These are phyloP conservation scores for Trachymyrmex septentrionalis DNA, from an alignment of 1,140 invertebrate species.

Conservation along the genomic window DNA sequence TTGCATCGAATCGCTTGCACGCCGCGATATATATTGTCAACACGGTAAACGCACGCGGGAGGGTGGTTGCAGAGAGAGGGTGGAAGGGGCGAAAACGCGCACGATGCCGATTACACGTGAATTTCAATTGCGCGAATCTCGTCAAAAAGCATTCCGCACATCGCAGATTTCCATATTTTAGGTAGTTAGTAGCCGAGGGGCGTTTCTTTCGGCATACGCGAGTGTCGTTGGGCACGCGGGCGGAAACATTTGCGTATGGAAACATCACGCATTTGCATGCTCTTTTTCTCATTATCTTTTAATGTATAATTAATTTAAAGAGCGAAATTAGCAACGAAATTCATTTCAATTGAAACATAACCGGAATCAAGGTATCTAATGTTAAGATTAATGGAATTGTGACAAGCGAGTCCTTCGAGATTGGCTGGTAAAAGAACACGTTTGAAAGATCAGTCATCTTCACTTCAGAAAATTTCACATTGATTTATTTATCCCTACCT, in stretches of 20 bases:
- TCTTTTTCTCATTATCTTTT: neutral
- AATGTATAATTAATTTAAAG: neutral
- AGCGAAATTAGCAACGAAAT: neutral
- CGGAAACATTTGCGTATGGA: neutral
- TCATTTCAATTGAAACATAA: neutral
- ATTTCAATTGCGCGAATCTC: constrained; percentile 48
- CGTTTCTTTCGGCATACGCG: constrained; percentile 22
- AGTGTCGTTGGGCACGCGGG: neutral
- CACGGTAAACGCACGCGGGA: neutral
- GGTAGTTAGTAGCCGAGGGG: neutral
- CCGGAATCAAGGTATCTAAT: neutral
- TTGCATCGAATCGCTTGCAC: constrained; percentile 64
- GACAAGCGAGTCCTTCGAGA: neutral
- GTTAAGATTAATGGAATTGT: neutral
- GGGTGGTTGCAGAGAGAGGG: neutral
- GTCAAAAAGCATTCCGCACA: constrained; percentile 24
- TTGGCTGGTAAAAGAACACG: neutral
- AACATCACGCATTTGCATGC: neutral
- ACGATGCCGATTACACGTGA: constrained; percentile 26
- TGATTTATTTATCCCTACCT: too few relatives aligned
- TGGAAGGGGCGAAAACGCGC: neutral
- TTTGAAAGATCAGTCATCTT: neutral
- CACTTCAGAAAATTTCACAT: too few relatives aligned
- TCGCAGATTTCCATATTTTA: constrained; percentile 12
- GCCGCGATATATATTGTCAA: constrained; percentile 68